A percentile compares a stretch with the other conserved stretches of the same genome.
Conservation (phyloP, 2,797 vertebrate genomes). For the Squalus acanthias region DNA sequence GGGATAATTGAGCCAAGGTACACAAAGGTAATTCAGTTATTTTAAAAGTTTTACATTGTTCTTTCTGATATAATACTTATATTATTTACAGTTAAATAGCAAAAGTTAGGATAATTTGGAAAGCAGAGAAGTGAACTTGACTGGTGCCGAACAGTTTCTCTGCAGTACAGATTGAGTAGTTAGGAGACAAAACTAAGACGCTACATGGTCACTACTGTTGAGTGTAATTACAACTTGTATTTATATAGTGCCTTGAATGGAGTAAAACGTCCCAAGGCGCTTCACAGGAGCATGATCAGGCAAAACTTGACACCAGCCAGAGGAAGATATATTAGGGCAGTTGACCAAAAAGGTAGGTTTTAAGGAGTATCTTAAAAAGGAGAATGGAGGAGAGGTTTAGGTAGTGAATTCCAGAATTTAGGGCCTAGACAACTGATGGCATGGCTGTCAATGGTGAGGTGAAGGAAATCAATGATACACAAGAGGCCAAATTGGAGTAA, state of each 20-base stretch:
- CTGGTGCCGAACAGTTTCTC: neutral
- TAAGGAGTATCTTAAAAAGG: neutral
- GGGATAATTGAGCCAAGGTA: neutral
- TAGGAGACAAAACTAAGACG: neutral
- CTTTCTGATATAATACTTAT: too few relatives aligned
- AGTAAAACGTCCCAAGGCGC: neutral
- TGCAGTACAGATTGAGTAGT: neutral
- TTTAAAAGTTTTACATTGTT: neutral
- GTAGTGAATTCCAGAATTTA: neutral
- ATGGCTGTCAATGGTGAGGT: neutral
- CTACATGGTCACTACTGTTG: neutral
- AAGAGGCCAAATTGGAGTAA: neutral
- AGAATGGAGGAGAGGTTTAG: neutral
- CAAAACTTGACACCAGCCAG: neutral
- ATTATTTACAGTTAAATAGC: neutral
- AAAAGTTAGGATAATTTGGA: neutral
- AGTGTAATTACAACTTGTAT: neutral
- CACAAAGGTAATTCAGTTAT: neutral
- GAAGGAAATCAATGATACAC: neutral
- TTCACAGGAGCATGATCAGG: neutral
- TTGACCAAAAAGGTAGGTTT: neutral
- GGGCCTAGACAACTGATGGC: neutral
- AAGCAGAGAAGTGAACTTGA: neutral
- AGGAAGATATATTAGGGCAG: neutral
- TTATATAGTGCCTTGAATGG: neutral